Base-by-base conservation (phyloP, 37 sponge, comb jelly and placozoan genomes). In the Axinella damicornis region DNA sequence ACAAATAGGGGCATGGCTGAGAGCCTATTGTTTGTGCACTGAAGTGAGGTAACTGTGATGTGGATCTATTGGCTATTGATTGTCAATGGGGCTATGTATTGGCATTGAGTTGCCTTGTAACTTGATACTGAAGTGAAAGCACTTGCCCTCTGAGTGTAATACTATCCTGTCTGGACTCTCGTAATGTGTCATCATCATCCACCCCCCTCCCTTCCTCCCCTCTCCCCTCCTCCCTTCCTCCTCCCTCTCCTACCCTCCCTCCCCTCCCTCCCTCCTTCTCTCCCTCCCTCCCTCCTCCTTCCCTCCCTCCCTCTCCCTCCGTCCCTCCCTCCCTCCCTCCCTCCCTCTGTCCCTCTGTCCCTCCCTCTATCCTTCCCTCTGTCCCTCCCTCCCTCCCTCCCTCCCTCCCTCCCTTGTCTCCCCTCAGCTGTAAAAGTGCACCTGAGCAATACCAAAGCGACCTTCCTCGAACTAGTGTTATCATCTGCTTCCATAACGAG, bases 401-500 rank as follows among this genome's bases (percentile, higher is more conserved):
- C 39, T 70, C 37, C 15, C 71, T 36, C 40, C n/a, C 34, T 14
- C 32, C 6, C 36, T 76, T 14, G n/a, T n/a, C n/a, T n/a, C 9
- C 6, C 22, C 63, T 22, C 39, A 85, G 70, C 19, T 77, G 85
- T 57, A 1, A 1, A 16, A 17, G 35, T 58, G 18, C 85, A 41
- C 16, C 18, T 37, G 64, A 83, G 16, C 61, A 83, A 32, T 62
- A 83, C 53, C 25, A 31, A 15, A 53, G 12, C n/a, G 39, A 84
- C 21, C 69, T 93, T 16, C 84, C 90, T 31, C 38, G 41, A 1
- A 74, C 87, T n/a, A 74, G 64, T 46, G 69, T 93, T 69, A 82
- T 93, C 58, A 90, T 93, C 46, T 85, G 89, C 74, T 93, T 93
- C 59, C 90, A 86, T 54, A 93, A 93, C 56, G 94, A 93, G 58